Conservation (phyloP, 2,888 invertebrate genomes). For the Syrphus vitripennis region DNA sequence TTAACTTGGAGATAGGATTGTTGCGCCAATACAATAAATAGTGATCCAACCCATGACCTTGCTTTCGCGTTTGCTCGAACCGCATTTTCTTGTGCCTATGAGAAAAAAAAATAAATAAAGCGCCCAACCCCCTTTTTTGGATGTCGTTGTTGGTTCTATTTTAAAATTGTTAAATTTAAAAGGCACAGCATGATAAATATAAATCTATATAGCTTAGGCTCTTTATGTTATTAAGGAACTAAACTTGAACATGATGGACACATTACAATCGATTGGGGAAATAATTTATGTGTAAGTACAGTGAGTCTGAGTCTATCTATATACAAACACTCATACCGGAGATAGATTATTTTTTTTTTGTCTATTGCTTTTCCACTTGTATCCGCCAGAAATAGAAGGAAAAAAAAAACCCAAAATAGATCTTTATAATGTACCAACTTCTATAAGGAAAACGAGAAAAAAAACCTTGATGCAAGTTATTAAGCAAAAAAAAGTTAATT, state of each 20-base stretch:
- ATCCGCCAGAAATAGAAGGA: neutral
- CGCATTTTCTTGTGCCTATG: conserved; percentile 11
- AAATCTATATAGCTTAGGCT: neutral
- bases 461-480: conserved; percentile 4
- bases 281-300: conserved; percentile 29
- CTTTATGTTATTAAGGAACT: conserved; percentile 62
- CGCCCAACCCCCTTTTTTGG: conserved; percentile 9
- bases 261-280: conserved; percentile 11
- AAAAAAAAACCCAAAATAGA: conserved; percentile 5
- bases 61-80: conserved; percentile 51
- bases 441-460: neutral
- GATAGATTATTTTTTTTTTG: neutral
- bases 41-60: conserved; percentile 63
- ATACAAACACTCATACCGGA: neutral
- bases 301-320: conserved; percentile 63
- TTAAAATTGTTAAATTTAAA: conserved; percentile 9
- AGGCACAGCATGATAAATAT: neutral
- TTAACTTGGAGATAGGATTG: conserved; percentile 9
- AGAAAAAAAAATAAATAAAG: too few species aligned
- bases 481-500: conserved; percentile 10
- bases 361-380: neutral
- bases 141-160: neutral
- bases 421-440: neutral
- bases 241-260: conserved; percentile 48
- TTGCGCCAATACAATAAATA: neutral